These are phyloP conservation scores for Liasis olivaceus DNA, from an alignment of 2,797 vertebrate genomes.

Conservation along the genomic window DNA sequence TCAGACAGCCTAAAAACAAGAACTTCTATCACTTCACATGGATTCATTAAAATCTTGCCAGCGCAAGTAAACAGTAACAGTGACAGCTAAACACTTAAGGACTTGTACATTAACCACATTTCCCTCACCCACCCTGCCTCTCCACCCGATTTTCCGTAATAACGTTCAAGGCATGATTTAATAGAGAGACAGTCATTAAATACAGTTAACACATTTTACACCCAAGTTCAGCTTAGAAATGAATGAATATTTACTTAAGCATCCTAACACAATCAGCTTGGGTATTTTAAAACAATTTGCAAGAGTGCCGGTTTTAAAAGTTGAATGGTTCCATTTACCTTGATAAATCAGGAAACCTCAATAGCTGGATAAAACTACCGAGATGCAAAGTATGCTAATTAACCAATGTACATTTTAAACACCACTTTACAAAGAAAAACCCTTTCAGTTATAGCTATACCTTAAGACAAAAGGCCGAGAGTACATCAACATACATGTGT, in stretches of 20 bases:
- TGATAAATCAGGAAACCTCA: slow-evolving; percentile 22
- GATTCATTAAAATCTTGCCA: slow-evolving; percentile 64
- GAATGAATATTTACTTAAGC: slow-evolving; percentile 54
- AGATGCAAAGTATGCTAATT: slow-evolving; percentile 60
- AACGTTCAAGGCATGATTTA: slow-evolving; percentile 66
- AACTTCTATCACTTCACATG: slow-evolving; percentile 44
- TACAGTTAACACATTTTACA: slow-evolving; percentile 57
- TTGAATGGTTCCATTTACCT: slow-evolving; percentile 46
- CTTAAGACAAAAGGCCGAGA: slow-evolving; percentile 62
- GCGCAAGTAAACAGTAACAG: slow-evolving; percentile 58
- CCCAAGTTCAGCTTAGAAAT: slow-evolving; percentile 55
- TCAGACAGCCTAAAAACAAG: slow-evolving; percentile 51
- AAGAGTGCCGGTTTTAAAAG: slow-evolving; percentile 25
- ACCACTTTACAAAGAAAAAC: slow-evolving; percentile 60
- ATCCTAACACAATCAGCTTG: slow-evolving; percentile 45
- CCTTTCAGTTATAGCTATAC: slow-evolving; percentile 53
- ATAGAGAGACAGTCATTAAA: slow-evolving; percentile 65
- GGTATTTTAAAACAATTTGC: slow-evolving; percentile 28
- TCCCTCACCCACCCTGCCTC: slow-evolving; percentile 31
- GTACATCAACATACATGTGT: slow-evolving; percentile 68
- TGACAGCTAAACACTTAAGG: slow-evolving; percentile 73
- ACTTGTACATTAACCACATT: slow-evolving; percentile 62
- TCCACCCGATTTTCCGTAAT: slow-evolving; percentile 53
- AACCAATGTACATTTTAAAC: slow-evolving; percentile 60
- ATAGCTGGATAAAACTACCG: slow-evolving; percentile 57